These are phyloP conservation scores for Samia ricini DNA, from an alignment of 1,140 invertebrate genomes.

Conservation along the genomic window DNA sequence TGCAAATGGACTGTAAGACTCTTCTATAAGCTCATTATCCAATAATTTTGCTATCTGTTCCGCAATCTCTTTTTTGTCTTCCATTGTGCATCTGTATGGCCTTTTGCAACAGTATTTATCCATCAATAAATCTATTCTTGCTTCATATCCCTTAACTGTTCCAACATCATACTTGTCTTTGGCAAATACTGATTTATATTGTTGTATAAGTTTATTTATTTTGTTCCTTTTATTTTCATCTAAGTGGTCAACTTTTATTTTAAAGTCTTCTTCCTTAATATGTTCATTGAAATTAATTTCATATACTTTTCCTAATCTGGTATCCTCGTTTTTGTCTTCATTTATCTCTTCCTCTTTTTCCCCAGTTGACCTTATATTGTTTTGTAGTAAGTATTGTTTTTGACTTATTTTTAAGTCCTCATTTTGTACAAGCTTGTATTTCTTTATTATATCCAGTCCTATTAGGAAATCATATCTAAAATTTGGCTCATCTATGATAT, in stretches of 20 bases:
- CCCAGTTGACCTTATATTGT: too few relatives aligned
- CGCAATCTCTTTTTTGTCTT: conserved; percentile 46
- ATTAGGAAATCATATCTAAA: conserved; percentile 6
- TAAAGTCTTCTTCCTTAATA: conserved; percentile 29
- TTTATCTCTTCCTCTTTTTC: too few relatives aligned
- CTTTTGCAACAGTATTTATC: conserved; percentile 39
- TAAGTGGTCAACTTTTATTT: conserved; percentile 38
- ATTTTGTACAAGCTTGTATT: conserved; percentile 1
- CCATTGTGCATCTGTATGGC: conserved; percentile 39
- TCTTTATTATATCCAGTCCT: conserved; percentile 10
- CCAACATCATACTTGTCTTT: conserved; percentile 34
- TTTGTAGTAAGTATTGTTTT: too few relatives aligned
- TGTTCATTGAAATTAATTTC: conserved; percentile 39
- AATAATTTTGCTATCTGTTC: conserved; percentile 39
- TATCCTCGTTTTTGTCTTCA: conserved; percentile 13
- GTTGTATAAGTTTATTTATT: conserved; percentile 33
- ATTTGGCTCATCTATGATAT: conserved; percentile 2
- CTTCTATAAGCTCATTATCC: conserved; percentile 24
- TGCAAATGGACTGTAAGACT: conserved; percentile 13
- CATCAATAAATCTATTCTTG: conserved; percentile 23
- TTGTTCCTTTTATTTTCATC: conserved; percentile 19
- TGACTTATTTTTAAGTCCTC: conserved; percentile 3
- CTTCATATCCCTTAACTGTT: conserved; percentile 39
- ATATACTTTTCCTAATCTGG: conserved; percentile 5
- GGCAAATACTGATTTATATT: conserved; percentile 38